Evolutionary conservation across 2,888 invertebrate genomes (phyloP).

Genomic region (Drosophila neonasuta): DNA sequence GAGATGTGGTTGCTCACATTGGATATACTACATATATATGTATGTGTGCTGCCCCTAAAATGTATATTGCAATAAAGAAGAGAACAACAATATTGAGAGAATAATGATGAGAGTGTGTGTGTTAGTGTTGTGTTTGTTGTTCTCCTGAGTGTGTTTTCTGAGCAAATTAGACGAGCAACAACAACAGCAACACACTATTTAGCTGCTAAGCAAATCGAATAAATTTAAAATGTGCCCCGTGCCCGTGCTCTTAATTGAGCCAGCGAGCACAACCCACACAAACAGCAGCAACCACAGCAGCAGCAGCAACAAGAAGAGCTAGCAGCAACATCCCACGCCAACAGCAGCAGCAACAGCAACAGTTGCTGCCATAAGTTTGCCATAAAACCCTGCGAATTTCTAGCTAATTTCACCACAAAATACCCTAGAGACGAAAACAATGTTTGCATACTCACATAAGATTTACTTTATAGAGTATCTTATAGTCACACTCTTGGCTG

Average conservation of each 20-base stretch:
- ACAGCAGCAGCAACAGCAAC: constrained; percentile 25
- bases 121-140: constrained; percentile 29
- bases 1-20: constrained; percentile 48
- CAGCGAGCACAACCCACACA: constrained; percentile 62
- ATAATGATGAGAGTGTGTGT: constrained; percentile 29
- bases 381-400: constrained; percentile 35
- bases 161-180: constrained; percentile 62
- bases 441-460: not conserved
- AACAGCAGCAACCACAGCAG: constrained; percentile 19
- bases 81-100: constrained; percentile 26
- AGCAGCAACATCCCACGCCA: constrained; percentile 59
- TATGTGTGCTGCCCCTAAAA: not conserved
- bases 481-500: not conserved
- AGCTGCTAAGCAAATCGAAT: constrained; percentile 68
- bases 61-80: constrained; percentile 24
- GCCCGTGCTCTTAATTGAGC: constrained; percentile 72
- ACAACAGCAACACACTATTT: constrained; percentile 32
- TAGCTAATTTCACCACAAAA: constrained; percentile 18
- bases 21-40: constrained; percentile 23
- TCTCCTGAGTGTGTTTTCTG: constrained; percentile 48
- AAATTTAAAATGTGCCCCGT: constrained; percentile 56
- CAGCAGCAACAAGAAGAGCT: constrained; percentile 25
- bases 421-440: not conserved
- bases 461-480: constrained; percentile 11
- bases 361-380: constrained; percentile 58